phyloP scores from a whole-genome alignment of 2,113 vertebrate species.

The Genyomyrus donnyi region DNA sequence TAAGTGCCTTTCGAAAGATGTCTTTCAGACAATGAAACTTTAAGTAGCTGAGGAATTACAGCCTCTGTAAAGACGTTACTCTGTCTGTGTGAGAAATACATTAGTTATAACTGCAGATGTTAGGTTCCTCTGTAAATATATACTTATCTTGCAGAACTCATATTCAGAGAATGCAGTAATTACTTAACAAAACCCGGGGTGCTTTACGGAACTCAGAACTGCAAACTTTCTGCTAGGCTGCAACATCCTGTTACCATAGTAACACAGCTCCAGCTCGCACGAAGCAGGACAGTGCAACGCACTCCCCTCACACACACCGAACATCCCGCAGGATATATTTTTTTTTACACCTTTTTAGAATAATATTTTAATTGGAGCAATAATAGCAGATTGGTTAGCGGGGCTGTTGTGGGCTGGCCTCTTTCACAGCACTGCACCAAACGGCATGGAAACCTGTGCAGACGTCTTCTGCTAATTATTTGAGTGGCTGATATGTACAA shows the following conservation, averaged over 20 bases:
- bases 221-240: neutral
- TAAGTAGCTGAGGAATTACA: neutral
- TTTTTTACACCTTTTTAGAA: neutral
- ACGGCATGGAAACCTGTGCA: slow-evolving; percentile 1
- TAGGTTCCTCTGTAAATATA: neutral
- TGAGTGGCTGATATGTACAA: neutral
- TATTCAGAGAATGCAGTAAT: neutral
- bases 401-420: neutral
- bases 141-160: neutral
- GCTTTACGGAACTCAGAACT: slow-evolving; percentile 2
- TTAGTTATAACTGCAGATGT: neutral
- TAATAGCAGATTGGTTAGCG: neutral
- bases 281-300: neutral
- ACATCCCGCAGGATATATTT: neutral
- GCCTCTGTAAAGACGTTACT: neutral
- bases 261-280: neutral
- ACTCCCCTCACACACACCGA: neutral
- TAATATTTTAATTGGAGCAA: slow-evolving; percentile 3
- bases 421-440: neutral
- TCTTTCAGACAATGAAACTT: neutral
- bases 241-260: slow-evolving; percentile 41
- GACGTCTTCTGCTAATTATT: slow-evolving; percentile 12
- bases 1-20: neutral
- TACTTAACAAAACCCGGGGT: slow-evolving; percentile 4
- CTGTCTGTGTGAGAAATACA: neutral